Evolutionary conservation across 92 coral and sea anemone genomes (phyloP).

Genomic region (Blastomussa wellsi): DNA sequence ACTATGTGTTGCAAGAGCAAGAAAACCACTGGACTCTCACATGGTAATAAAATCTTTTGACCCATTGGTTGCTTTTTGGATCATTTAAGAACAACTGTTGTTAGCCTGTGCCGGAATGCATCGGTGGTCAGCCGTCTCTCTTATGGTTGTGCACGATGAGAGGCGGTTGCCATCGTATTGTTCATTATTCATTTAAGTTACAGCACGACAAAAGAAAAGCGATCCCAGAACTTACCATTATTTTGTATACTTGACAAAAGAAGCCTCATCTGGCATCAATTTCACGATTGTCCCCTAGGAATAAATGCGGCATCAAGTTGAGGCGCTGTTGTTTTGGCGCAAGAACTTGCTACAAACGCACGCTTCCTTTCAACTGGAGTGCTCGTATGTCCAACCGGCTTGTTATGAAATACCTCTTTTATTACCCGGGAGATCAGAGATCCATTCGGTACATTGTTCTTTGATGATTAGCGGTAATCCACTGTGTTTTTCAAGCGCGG

Average conservation of each 20-base stretch:
- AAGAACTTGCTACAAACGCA: background rate
- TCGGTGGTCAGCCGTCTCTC: background rate
- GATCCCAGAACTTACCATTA: constrained; percentile 2
- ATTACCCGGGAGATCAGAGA: background rate
- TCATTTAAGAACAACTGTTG: background rate
- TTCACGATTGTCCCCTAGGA: background rate
- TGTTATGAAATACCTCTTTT: background rate
- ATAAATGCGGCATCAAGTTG: constrained; percentile 8
- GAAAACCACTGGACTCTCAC: constrained; percentile 1
- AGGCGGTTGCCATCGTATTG: background rate
- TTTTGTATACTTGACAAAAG: background rate
- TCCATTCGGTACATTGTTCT: background rate
- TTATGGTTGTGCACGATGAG: constrained; percentile 4
- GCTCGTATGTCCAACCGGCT: background rate
- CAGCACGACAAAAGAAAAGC: background rate
- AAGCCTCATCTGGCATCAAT: constrained; percentile 40
- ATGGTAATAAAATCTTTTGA: background rate
- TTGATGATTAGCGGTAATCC: background rate
- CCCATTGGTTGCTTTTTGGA: background rate
- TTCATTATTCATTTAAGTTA: background rate
- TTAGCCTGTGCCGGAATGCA: background rate
- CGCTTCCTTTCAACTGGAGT: constrained; percentile 7
- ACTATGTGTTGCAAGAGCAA: background rate
- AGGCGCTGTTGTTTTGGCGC: background rate
- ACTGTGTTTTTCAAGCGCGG: background rate